Evolutionary conservation across 2,113 vertebrate genomes (phyloP).

Genomic region (Lasiurus borealis): DNA sequence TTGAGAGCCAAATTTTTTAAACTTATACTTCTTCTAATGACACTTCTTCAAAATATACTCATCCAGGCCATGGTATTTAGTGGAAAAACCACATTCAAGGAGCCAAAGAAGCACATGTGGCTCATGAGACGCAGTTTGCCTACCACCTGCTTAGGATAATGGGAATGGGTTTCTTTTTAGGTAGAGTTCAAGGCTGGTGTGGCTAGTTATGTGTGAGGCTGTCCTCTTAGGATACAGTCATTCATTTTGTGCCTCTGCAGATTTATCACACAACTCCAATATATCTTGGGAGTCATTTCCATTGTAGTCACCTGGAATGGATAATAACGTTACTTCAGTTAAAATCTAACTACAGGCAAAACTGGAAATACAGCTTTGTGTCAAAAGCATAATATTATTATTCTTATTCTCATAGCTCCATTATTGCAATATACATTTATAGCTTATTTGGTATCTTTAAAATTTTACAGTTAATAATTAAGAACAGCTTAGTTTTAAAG

Average conservation of each 20-base stretch:
- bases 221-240: not conserved
- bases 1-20: too few species aligned
- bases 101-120: too few species aligned
- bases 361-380: not conserved
- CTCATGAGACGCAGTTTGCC: too few species aligned
- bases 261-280: not conserved
- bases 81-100: too few species aligned
- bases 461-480: constrained; percentile 29
- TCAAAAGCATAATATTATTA: not conserved
- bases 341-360: not conserved
- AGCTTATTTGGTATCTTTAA: not conserved
- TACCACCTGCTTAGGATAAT: too few species aligned
- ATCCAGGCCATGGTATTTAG: too few species aligned
- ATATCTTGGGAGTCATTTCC: not conserved
- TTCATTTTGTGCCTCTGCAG: not conserved
- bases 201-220: not conserved
- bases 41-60: too few species aligned
- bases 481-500: not conserved
- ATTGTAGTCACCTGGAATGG: not conserved
- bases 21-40: too few species aligned
- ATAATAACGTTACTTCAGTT: not conserved
- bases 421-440: not conserved
- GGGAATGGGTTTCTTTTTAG: not conserved
- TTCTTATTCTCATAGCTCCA: not conserved
- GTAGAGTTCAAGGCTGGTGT: not conserved